phyloP scores from a whole-genome alignment of 2,797 vertebrate species.

The Pelochelys cantorii region DNA sequence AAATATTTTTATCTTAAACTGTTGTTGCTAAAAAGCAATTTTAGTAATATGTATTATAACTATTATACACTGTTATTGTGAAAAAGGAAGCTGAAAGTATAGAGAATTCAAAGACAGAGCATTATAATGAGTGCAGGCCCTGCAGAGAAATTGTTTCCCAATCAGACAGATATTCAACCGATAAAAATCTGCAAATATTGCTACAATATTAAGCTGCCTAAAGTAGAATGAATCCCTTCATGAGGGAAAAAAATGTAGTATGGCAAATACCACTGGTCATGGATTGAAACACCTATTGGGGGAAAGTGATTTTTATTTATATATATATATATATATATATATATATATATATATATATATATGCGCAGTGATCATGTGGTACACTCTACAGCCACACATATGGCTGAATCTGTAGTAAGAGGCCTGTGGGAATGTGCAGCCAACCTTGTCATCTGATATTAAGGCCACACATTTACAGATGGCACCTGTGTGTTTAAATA shows the following conservation, averaged over 20 bases:
- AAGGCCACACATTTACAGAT: neutral
- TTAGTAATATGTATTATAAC: neutral
- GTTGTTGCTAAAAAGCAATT: neutral
- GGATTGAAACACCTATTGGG: neutral
- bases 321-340: neutral
- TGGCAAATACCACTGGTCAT: fast-evolving
- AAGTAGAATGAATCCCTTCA: neutral
- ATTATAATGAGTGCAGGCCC: neutral
- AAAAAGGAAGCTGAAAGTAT: neutral
- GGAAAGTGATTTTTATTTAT: neutral
- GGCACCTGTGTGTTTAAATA: neutral
- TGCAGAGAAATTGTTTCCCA: neutral
- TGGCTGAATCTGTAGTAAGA: neutral
- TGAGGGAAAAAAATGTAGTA: neutral
- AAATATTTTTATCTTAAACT: neutral
- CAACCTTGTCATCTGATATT: neutral
- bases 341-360: neutral
- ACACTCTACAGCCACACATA: fast-evolving
- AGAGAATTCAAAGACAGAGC: neutral
- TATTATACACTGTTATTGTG: neutral
- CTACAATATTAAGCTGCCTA: fast-evolving
- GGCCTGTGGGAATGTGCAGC: neutral
- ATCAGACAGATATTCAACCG: neutral
- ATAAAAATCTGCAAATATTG: neutral
- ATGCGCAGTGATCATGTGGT: too few species aligned